Base-by-base conservation (phyloP, 2,888 invertebrate genomes). In the Uloborus plumipes region DNA sequence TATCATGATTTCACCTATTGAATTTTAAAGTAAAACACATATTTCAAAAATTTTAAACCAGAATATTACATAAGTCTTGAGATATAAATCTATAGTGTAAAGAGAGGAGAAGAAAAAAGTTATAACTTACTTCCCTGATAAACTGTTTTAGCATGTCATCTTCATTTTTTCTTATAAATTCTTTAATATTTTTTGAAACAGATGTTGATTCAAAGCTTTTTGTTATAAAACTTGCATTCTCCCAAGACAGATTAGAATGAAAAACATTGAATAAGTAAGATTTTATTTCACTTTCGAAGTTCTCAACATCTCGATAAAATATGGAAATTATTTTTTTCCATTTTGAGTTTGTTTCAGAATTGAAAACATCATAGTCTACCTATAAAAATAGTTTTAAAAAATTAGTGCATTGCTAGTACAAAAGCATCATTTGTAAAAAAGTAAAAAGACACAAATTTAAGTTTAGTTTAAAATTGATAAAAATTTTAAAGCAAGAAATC, bases 231-330 rank as follows among this genome's bases (percentile, higher is more conserved):
- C 97, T 90, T 0, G 96, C 96, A 86, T 94, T 93, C 88, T 96
- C 94, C 0, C 97, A 94, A 11, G 93, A 93, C 72, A 94, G 91
- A 79, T 97, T 90, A 78, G 93, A 93, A 78, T 92, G 93, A 88
- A 97, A 97, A 85, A 95, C 94, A 87, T 94, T 93, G 88, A 96
- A 95, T 82, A 97, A 95, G 87, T 96, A 95, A 84, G 91, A 91
- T 87, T 94, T 94, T 0, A 96, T 95, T 87, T 96, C 95, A 3
- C 92, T 91, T 88, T 97, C 97, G 49, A 97, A 90, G 84, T 90
- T 91, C 20, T 86, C 85, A 3, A 96, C 94, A 87, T 95, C 94
- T 26, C 91, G 92, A 89, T 94, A 92, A 88, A 97, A 95, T 85
- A 92, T 92, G 0, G 91, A 91, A 91, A 95, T 93, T 0, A 95